A percentile compares a stretch with the other conserved stretches of the same genome.
These are phyloP conservation scores for Diabrotica balteata DNA, from an alignment of 2,888 invertebrate genomes.

Conservation along the genomic window DNA sequence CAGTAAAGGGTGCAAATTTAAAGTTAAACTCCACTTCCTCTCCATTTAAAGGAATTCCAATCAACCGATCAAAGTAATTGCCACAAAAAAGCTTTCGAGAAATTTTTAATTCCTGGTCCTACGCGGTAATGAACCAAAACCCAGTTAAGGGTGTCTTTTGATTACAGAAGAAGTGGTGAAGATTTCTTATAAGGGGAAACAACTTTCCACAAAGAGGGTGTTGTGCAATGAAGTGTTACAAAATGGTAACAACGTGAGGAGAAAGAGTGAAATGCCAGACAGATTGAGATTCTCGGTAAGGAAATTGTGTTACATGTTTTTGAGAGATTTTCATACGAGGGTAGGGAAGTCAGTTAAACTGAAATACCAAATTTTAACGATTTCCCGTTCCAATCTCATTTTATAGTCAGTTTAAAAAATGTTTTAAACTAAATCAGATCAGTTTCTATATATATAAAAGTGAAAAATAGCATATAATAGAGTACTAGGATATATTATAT, in stretches of 20 bases:
- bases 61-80: conserved; percentile 10
- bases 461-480: no score
- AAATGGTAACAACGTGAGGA: conserved; percentile 28
- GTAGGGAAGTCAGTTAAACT: no score
- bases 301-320: conserved; percentile 20
- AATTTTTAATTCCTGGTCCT: conserved; percentile 9
- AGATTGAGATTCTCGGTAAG: conserved; percentile 22
- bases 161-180: conserved; percentile 28
- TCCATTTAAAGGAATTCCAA: conserved; percentile 1
- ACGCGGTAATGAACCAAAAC: conserved; percentile 20
- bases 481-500: no score
- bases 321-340: neutral
- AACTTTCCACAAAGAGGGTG: conserved; percentile 29
- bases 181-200: conserved; percentile 32
- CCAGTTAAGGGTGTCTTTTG: conserved; percentile 26
- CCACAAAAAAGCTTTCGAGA: neutral
- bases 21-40: neutral
- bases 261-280: conserved; percentile 21
- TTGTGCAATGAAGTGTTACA: conserved; percentile 28
- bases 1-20: conserved; percentile 1
- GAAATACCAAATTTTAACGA: no score
- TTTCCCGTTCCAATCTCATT: no score
- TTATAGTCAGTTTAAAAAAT: no score
- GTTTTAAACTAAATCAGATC: no score
- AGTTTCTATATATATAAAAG: no score